A percentile compares a stretch with the other conserved stretches of the same genome.
phyloP scores from a whole-genome alignment of 1,140 invertebrate genomes.

The Phymorhynchus buccinoides region DNA sequence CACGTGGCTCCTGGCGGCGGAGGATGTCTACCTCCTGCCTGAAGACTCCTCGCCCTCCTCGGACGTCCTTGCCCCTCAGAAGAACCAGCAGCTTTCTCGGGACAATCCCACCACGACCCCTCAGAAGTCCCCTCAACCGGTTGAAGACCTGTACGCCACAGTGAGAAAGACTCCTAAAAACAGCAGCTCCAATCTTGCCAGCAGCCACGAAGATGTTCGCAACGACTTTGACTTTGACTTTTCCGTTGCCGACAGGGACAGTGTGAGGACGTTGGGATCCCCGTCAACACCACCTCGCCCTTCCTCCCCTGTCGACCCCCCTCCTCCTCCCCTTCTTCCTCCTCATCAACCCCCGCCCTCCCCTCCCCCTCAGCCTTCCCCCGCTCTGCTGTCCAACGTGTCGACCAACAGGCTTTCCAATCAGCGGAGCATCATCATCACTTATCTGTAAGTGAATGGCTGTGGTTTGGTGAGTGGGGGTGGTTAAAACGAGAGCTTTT shows the following conservation, averaged over 20 bases:
- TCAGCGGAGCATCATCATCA: constrained; percentile 54
- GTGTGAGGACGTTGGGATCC: too few species aligned
- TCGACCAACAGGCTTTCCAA: constrained; percentile 45
- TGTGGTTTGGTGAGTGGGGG: not conserved
- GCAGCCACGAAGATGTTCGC: not conserved
- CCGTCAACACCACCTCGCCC: not conserved
- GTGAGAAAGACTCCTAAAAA: constrained; percentile 47
- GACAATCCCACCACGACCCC: not conserved
- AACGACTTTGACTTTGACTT: not conserved
- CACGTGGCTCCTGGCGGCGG: not conserved
- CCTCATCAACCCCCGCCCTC: constrained; percentile 1
- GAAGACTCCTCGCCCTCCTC: too few species aligned
- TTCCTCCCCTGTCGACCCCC: not conserved
- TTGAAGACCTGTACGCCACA: constrained; percentile 48
- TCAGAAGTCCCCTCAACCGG: not conserved
- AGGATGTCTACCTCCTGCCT: not conserved
- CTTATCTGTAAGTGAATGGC: constrained; percentile 45
- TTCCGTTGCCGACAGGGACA: not conserved
- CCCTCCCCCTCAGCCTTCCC: constrained; percentile 33
- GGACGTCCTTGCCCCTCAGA: constrained; percentile 18
- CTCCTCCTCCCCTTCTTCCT: not conserved
- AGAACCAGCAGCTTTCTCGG: constrained; percentile 21
- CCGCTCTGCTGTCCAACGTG: constrained; percentile 45
- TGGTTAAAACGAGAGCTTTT: not conserved
- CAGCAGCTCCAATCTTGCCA: not conserved